A percentile compares a stretch with the other conserved stretches of the same genome.
These are phyloP conservation scores for Hesperia comma DNA, from an alignment of 2,888 invertebrate species.

Conservation along the genomic window DNA sequence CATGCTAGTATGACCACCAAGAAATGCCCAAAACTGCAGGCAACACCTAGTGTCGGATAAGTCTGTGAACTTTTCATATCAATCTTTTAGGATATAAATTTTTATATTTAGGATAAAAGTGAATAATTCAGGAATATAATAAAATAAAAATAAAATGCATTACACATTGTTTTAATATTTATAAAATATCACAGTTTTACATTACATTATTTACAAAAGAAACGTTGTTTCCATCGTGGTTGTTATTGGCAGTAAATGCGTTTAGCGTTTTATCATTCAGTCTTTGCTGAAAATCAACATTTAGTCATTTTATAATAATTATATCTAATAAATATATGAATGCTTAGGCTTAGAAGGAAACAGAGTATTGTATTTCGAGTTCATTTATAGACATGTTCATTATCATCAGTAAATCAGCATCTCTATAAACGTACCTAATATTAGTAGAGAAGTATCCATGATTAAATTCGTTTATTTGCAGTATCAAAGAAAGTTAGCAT, in stretches of 20 bases:
- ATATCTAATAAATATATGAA: constrained; percentile 5
- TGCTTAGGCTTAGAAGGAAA: constrained; percentile 18
- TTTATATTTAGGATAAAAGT: neutral
- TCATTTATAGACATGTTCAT: neutral
- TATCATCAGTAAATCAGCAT: neutral
- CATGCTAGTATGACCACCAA: no score
- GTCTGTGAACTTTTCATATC: no score
- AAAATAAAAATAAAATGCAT: constrained; percentile 1
- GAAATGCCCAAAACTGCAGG: no score
- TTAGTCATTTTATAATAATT: neutral
- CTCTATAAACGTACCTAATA: constrained; percentile 11
- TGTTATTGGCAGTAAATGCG: constrained; percentile 43
- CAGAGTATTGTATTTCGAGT: neutral
- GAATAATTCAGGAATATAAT: neutral
- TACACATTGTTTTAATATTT: constrained; percentile 40
- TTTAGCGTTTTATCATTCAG: constrained; percentile 44
- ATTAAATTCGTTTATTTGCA: constrained; percentile 32
- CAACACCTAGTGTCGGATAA: no score
- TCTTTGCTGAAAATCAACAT: constrained; percentile 40
- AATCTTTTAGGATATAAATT: neutral
- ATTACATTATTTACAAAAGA: constrained; percentile 66
- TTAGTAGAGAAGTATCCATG: constrained; percentile 6
- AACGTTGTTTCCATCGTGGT: constrained; percentile 13
- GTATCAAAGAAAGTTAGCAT: constrained; percentile 14
- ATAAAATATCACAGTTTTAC: constrained; percentile 64